phyloP scores from a whole-genome alignment of 1,140 invertebrate species.

The Polyergus mexicanus region DNA sequence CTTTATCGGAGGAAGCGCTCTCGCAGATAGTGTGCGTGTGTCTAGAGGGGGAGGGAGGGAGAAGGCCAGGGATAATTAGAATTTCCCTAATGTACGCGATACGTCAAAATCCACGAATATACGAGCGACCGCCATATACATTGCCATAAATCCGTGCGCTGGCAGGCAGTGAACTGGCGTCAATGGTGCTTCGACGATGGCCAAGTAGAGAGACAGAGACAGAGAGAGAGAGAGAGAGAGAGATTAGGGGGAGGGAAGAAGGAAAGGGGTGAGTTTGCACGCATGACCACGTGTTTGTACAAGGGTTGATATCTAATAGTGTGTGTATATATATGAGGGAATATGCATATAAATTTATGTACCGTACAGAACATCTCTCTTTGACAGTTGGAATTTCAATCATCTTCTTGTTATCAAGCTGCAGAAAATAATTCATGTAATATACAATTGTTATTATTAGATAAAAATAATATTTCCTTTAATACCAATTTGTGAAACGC shows the following conservation, averaged over 20 bases:
- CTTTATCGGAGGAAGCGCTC: slow-evolving; percentile 63
- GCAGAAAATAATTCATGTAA: not conserved
- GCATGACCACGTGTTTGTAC: slow-evolving; percentile 56
- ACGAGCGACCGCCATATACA: slow-evolving; percentile 78
- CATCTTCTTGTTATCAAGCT: slow-evolving; percentile 29
- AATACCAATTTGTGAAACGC: not conserved
- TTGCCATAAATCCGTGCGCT: slow-evolving; percentile 82
- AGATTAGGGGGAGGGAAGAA: not conserved
- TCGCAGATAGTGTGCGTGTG: slow-evolving; percentile 30
- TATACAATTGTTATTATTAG: not conserved
- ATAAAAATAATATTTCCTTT: not conserved
- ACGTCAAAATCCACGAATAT: slow-evolving; percentile 79
- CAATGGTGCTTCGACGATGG: slow-evolving; percentile 83
- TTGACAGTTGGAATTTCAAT: slow-evolving; percentile 52
- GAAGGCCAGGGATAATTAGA: slow-evolving; percentile 75
- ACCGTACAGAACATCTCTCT: slow-evolving; percentile 25
- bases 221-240: slow-evolving; percentile 61
- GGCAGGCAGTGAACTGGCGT: slow-evolving; percentile 84
- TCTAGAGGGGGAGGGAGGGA: not conserved
- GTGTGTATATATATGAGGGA: not conserved
- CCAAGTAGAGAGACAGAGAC: slow-evolving; percentile 72
- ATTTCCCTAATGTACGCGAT: slow-evolving; percentile 78
- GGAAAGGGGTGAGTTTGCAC: slow-evolving; percentile 46
- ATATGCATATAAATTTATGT: slow-evolving; percentile 61
- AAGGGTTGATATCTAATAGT: slow-evolving; percentile 25